Evolutionary conservation across 2,888 invertebrate genomes (phyloP), one percentile per base, ranked within the genome.

Genomic region (Liopterus haemorrhoidalis): DNA sequence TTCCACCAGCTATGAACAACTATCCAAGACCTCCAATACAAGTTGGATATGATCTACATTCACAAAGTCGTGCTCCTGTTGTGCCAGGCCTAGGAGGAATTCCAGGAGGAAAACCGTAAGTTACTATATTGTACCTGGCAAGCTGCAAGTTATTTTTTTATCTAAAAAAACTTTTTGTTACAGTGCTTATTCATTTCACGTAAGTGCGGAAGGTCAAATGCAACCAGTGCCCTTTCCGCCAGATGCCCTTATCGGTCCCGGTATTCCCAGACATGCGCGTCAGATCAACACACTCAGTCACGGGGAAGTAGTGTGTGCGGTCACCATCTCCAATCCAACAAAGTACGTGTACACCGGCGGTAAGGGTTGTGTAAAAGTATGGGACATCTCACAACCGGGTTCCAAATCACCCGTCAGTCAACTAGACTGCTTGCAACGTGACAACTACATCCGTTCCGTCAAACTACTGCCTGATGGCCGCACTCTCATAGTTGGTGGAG

Each of bases 271-370:
- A 41, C 91, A 88, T 61, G 92, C 92, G 32, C 76, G 92, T 9
- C 87, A 87, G 63, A 87, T 92, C 57, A 90, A 89, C 64, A 89
- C 90, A 5, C 69, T 96, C 51, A 87, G 85, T 50, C 96, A 97
- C 68, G 96, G 96, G 5, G 96, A 96, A 68, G 91, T 96, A 30
- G 96, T 96, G 22, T 96, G 96, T 67, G 96, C 95, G 1, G 96
- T 97, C 36, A 95, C 96, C 37, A 84, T 97, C 64, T 88, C 91
- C 46, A 75, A 81, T 63, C 82, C 85, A 48, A 85, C 87, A 51
- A 79, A 90, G 57, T 88, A 90, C 67, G 92, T 95, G n/a, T 97
- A 95, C 70, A 97, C 97, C 0, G 97, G 95, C 18, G 95, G 95
- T 51, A 96, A 95, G 70, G 92, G 92, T 46, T 91, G 90, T 69